These are phyloP conservation scores for Ophion costatus DNA, from an alignment of 2,888 invertebrate genomes.

Conservation along the genomic window DNA sequence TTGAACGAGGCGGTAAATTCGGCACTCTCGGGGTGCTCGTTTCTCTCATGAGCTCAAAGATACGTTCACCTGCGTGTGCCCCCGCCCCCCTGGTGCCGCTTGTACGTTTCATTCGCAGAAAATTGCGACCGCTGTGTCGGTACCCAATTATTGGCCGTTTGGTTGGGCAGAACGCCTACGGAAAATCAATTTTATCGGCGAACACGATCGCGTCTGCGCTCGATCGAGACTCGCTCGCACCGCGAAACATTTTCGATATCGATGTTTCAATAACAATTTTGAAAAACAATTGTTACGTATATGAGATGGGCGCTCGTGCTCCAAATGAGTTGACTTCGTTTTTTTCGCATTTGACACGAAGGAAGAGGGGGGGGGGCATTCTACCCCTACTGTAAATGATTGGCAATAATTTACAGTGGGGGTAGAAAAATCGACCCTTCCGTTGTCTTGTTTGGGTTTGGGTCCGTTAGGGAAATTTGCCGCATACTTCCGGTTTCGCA, in stretches of 20 bases:
- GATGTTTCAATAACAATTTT: not conserved
- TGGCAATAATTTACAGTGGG: no score
- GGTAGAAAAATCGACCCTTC: no score
- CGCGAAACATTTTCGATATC: not conserved
- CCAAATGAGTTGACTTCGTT: no score
- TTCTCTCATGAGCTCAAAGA: not conserved
- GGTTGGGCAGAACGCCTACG: constrained; percentile 7
- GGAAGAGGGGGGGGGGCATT: no score
- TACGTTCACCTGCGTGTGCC: constrained; percentile 3
- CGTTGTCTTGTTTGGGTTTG: no score
- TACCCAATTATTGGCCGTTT: constrained; percentile 29
- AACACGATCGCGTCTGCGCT: not conserved
- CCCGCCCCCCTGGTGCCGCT: not conserved
- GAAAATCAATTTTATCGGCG: constrained; percentile 33
- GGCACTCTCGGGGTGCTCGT: not conserved
- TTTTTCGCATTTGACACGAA: no score
- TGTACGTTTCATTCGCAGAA: not conserved
- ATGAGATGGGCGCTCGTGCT: no score
- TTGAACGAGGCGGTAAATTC: constrained; percentile 21
- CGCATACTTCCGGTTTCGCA: no score
- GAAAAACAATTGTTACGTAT: no score
- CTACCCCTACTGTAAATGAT: no score
- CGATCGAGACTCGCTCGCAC: constrained; percentile 1
- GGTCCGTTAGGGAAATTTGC: no score
- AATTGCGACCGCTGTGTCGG: constrained; percentile 8